phyloP scores from a whole-genome alignment of 2,113 vertebrate genomes.

The Pimephales promelas region DNA sequence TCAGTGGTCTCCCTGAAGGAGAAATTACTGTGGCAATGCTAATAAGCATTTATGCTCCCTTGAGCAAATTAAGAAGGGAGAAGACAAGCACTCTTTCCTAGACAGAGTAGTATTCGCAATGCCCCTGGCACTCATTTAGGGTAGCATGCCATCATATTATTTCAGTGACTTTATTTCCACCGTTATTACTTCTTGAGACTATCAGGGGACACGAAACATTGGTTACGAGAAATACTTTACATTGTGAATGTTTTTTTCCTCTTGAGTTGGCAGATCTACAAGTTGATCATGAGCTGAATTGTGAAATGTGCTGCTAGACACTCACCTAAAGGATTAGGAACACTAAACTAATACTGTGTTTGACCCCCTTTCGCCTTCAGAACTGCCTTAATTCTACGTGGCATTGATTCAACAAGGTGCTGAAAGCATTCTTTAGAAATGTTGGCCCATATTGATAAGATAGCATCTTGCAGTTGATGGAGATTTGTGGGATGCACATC shows the following conservation, averaged over 20 bases:
- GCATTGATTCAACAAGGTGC: too few relatives aligned
- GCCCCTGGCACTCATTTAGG: constrained; percentile 7
- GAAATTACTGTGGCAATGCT: constrained; percentile 39
- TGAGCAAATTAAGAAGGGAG: constrained; percentile 41
- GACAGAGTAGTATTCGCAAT: constrained; percentile 33
- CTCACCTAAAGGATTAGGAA: too few relatives aligned
- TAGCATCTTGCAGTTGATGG: too few relatives aligned
- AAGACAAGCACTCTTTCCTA: constrained; percentile 41
- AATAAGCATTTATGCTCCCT: constrained; percentile 48
- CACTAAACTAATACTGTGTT: too few relatives aligned
- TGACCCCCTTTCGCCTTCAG: too few relatives aligned
- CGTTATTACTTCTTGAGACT: constrained; percentile 6
- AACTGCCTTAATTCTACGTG: too few relatives aligned
- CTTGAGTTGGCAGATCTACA: neutral
- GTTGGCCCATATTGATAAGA: too few relatives aligned
- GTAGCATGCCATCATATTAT: constrained; percentile 16
- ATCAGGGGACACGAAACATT: neutral
- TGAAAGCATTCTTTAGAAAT: too few relatives aligned
- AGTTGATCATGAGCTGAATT: neutral
- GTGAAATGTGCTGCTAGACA: neutral
- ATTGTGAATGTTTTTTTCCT: neutral
- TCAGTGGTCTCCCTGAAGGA: constrained; percentile 42
- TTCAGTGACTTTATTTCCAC: constrained; percentile 20
- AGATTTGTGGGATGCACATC: too few relatives aligned
- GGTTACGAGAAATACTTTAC: constrained; percentile 11